Base-by-base conservation (phyloP, 2,888 invertebrate genomes). In the Tigriopus californicus region DNA sequence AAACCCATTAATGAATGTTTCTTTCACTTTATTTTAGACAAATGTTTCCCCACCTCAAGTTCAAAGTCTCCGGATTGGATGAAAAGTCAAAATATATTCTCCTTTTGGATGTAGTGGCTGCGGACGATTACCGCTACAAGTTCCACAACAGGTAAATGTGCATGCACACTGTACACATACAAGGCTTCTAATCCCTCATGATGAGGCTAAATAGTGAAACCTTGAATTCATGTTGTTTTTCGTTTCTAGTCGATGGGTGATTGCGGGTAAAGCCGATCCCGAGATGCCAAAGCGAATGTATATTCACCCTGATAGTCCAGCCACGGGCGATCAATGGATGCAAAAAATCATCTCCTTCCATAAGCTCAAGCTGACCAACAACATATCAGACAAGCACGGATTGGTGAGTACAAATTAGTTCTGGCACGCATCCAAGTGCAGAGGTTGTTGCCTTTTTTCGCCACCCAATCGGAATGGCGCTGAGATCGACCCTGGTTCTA, bases 31-130 rank as follows among this genome's bases (percentile, higher is more conserved):
- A 49, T 61, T 62, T 49, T 83, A 97, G 95, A 79, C 90, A 97
- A 80, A 97, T 97, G 90, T 97, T 97, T 77, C 97, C 97, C 70
- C 91, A 97, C 77, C 94, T 88, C 85, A 95, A 95, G 80, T 94
- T 95, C 75, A 86, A 94, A 72, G 88, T 97, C 69, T 88, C 88
- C 71, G 95, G 95, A 68, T 77, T 97, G 77, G 94, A 97, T 79
- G 85, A 92, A 74, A 90, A 94, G 77, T 89, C 94, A 71, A 97
- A 97, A 78, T 97, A 97, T 81, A 94, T 95, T 74, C 80, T 97
- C 64, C 81, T 97, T 68, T 80, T 97, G 83, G 95, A 97, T 79
- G 92, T 95, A 74, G 92, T 95, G 68, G 91, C 95, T 54, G 92
- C 94, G 64, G 95, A 97, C 75, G 94, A 95, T 79, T 94, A 92